Percentiles rank a stretch among this genome's conserved stretches.
These are phyloP conservation scores for Arion vulgaris DNA, from an alignment of 1,140 invertebrate genomes.

Conservation along the genomic window DNA sequence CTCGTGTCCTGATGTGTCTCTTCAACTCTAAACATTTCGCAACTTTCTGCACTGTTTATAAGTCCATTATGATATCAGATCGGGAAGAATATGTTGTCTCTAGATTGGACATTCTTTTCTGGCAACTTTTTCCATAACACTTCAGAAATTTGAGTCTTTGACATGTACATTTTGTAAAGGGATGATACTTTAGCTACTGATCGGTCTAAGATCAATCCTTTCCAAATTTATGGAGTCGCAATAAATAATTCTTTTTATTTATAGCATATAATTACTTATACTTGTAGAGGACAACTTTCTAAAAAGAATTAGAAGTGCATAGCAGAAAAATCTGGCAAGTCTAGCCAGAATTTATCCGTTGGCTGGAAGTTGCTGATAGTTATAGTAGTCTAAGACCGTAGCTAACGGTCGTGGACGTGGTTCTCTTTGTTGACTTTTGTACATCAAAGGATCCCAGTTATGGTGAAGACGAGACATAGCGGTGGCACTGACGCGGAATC, in stretches of 20 bases:
- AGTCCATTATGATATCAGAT: too few species aligned
- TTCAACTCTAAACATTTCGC: too few species aligned
- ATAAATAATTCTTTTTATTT: background rate
- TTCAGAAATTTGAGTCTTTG: too few species aligned
- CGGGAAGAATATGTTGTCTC: too few species aligned
- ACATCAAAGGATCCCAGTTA: background rate
- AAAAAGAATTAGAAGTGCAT: background rate
- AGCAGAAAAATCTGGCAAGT: background rate
- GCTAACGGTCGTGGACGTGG: conserved; percentile 1
- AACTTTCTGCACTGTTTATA: too few species aligned
- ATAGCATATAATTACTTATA: background rate
- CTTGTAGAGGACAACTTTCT: background rate
- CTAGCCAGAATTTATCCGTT: background rate
- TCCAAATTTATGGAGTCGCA: background rate
- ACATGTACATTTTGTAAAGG: too few species aligned
- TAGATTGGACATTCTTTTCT: too few species aligned
- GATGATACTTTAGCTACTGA: too few species aligned
- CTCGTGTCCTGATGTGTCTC: too few species aligned
- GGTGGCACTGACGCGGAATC: conserved; percentile 8
- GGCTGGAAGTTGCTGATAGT: background rate
- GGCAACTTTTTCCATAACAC: too few species aligned
- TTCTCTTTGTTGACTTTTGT: conserved; percentile 13
- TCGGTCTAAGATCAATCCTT: too few species aligned
- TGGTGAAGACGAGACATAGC: conserved; percentile 36
- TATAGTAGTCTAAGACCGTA: background rate